These are phyloP conservation scores for Dynastes hyllus DNA, from an alignment of 2,888 invertebrate species.

Conservation along the genomic window DNA sequence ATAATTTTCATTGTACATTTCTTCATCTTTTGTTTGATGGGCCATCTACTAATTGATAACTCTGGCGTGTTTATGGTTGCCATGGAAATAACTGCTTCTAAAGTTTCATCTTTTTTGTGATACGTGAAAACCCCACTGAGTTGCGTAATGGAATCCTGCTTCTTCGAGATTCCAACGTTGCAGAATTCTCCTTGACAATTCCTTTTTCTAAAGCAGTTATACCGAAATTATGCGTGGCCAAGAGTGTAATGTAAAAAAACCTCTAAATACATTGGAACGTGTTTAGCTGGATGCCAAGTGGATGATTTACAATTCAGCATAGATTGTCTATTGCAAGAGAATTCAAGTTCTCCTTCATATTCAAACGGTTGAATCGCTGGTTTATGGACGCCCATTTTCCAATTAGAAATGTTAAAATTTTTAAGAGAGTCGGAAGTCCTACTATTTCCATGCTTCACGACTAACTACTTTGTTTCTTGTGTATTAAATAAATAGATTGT, in stretches of 20 bases:
- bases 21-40: no score
- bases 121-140: constrained; percentile 66
- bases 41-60: not conserved
- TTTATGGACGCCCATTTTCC: constrained; percentile 75
- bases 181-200: constrained; percentile 62
- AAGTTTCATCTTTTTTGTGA: constrained; percentile 12
- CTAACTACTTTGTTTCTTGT: no score
- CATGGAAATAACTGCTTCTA: not conserved
- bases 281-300: constrained; percentile 73
- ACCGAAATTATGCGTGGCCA: constrained; percentile 63
- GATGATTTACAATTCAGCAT: constrained; percentile 75
- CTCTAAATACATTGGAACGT: constrained; percentile 77
- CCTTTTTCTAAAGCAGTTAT: constrained; percentile 67
- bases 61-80: not conserved
- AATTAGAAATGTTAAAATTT: constrained; percentile 75
- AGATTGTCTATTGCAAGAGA: constrained; percentile 76
- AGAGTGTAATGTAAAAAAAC: constrained; percentile 76
- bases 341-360: constrained; percentile 76
- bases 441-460: constrained; percentile 49
- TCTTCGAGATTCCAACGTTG: constrained; percentile 68
- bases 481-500: no score
- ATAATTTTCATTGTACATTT: no score
- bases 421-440: constrained; percentile 72
- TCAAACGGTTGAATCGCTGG: constrained; percentile 75
- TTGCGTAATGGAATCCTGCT: constrained; percentile 71